A percentile compares a stretch with the other conserved stretches of the same genome.
These are phyloP conservation scores for Hydriomena furcata DNA, from an alignment of 2,888 invertebrate genomes.

Conservation along the genomic window DNA sequence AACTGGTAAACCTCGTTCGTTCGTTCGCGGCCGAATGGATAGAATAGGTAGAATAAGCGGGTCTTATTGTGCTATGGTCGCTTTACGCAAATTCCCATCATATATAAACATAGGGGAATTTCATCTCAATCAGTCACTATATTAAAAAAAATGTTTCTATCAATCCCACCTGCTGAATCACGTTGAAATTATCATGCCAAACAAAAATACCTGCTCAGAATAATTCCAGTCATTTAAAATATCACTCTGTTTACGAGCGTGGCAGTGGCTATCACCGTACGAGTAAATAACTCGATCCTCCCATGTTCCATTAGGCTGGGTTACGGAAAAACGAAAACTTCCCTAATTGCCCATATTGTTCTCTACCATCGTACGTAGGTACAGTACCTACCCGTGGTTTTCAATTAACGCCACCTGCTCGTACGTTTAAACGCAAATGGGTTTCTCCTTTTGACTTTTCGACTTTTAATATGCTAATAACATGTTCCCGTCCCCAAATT, in stretches of 20 bases:
- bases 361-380: neutral
- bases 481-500: neutral
- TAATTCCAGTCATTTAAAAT: too few species aligned
- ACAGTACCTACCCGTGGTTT: constrained; percentile 16
- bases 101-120: too few species aligned
- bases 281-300: constrained; percentile 8
- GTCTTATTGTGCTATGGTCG: too few species aligned
- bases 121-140: too few species aligned
- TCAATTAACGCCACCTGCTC: constrained; percentile 24
- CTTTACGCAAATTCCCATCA: too few species aligned
- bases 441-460: constrained; percentile 7
- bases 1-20: too few species aligned
- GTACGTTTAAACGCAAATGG: constrained; percentile 13
- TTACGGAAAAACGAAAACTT: constrained; percentile 21
- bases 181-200: too few species aligned
- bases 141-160: too few species aligned
- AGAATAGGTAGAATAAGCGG: too few species aligned
- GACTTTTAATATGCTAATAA: constrained; percentile 19
- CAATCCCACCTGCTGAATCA: too few species aligned
- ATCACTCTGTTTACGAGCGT: neutral
- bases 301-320: constrained; percentile 9
- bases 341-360: constrained; percentile 21
- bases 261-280: neutral
- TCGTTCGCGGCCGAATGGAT: too few species aligned
- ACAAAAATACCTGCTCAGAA: too few species aligned